Conservation (phyloP, 2,797 vertebrate species). For the Xerus rutilus region DNA sequence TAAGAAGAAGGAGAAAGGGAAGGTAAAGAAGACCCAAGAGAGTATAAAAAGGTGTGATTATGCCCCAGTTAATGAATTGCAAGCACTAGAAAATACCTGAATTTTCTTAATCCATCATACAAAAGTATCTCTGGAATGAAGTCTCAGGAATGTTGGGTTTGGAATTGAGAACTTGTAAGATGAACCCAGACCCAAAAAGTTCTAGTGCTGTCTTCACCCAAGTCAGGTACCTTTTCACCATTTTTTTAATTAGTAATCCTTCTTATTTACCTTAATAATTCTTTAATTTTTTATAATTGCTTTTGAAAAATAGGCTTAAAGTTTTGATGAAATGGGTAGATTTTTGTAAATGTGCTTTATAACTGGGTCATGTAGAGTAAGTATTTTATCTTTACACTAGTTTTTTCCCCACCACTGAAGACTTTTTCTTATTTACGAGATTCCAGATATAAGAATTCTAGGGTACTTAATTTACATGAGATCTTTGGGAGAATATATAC, state of each 20-base stretch:
- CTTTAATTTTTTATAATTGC: constrained; percentile 1
- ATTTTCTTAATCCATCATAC: constrained; percentile 5
- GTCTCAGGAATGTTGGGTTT: not conserved
- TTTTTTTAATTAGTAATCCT: constrained; percentile 19
- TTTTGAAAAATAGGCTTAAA: constrained; percentile 48
- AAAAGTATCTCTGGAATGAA: constrained; percentile 13
- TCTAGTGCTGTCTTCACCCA: not conserved
- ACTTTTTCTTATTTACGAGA: constrained; percentile 41
- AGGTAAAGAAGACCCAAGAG: not conserved
- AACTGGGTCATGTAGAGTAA: not conserved
- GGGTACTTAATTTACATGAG: constrained; percentile 23
- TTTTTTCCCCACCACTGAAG: not conserved
- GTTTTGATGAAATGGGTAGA: not conserved
- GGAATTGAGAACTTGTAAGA: not conserved
- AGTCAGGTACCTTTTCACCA: not conserved
- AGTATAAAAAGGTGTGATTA: constrained; percentile 5
- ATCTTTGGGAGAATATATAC: not conserved
- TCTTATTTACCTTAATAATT: constrained; percentile 42
- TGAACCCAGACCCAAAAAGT: not conserved
- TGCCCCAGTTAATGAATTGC: constrained; percentile 29
- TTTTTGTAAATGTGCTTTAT: constrained; percentile 45
- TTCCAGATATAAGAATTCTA: not conserved
- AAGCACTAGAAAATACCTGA: constrained; percentile 21
- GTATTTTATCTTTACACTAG: not conserved
- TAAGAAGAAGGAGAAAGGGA: not conserved